Conservation (phyloP, 2,888 invertebrate genomes). For the Lasioglossum vierecki region DNA sequence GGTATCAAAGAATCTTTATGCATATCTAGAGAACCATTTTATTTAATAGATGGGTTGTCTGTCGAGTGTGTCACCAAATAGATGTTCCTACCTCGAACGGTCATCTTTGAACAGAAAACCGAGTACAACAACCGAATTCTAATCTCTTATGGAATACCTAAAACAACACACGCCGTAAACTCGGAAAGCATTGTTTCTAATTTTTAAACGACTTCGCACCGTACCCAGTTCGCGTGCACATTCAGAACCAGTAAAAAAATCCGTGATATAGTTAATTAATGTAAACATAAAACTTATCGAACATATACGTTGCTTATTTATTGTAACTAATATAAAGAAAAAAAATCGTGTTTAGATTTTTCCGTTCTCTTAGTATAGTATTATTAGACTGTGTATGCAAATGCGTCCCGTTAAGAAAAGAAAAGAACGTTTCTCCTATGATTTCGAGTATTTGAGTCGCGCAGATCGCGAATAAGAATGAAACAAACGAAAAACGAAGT, state of each 20-base stretch:
- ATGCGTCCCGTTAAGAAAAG: constrained; percentile 49
- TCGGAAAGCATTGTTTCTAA: constrained; percentile 41
- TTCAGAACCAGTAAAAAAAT: constrained; percentile 78
- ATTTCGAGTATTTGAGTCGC: constrained; percentile 30
- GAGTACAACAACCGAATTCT: constrained; percentile 66
- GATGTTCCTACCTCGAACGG: constrained; percentile 60
- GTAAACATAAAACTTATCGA: constrained; percentile 71
- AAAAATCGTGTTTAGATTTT: constrained; percentile 75
- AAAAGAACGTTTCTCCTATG: constrained; percentile 19
- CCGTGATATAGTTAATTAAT: constrained; percentile 78
- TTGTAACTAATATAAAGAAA: constrained; percentile 72
- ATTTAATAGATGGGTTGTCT: constrained; percentile 47
- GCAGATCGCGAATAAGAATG: not conserved
- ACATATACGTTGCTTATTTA: constrained; percentile 79
- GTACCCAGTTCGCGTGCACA: constrained; percentile 59
- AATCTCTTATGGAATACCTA: constrained; percentile 39
- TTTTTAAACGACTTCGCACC: constrained; percentile 53
- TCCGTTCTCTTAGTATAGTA: constrained; percentile 74
- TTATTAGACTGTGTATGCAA: constrained; percentile 66
- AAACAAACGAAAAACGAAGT: constrained; percentile 7
- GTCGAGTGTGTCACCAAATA: constrained; percentile 56
- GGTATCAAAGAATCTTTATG: constrained; percentile 49
- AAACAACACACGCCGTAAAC: constrained; percentile 24
- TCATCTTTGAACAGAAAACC: constrained; percentile 55
- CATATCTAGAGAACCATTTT: constrained; percentile 58